phyloP scores from a whole-genome alignment of 2,113 vertebrate genomes.

The Psittacus erithacus region DNA sequence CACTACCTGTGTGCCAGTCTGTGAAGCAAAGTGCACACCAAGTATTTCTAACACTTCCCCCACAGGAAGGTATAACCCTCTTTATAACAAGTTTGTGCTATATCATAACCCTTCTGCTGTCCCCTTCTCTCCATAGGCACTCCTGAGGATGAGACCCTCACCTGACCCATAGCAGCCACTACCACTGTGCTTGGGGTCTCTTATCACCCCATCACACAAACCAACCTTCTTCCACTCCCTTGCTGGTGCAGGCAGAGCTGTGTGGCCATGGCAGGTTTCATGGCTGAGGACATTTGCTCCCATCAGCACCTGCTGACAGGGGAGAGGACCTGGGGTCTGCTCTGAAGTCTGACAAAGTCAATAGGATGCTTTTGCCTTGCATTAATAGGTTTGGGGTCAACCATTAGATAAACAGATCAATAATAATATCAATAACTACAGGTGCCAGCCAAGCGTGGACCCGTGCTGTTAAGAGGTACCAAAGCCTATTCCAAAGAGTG shows the following conservation, averaged over 20 bases:
- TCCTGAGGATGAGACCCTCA: not conserved
- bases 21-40: not conserved
- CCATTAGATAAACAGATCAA: not conserved
- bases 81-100: not conserved
- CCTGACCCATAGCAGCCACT: not conserved
- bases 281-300: not conserved
- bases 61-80: not conserved
- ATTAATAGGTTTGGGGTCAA: not conserved
- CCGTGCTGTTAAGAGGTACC: not conserved
- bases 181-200: not conserved
- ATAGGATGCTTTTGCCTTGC: not conserved
- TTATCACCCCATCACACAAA: conserved; percentile 38
- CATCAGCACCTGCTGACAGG: not conserved
- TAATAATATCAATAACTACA: not conserved
- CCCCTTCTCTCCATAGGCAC: not conserved
- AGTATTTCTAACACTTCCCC: not conserved
- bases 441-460: not conserved
- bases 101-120: not conserved
- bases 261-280: fast-evolving
- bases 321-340: fast-evolving
- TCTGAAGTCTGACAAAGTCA: not conserved
- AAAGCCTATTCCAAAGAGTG: not conserved
- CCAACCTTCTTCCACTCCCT: conserved; percentile 9
- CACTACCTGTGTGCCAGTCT: fast-evolving
- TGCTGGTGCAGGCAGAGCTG: fast-evolving